Evolutionary conservation across 2,888 invertebrate genomes (phyloP), one percentile per base, ranked within the genome.

Genomic region (Amiota minor): DNA sequence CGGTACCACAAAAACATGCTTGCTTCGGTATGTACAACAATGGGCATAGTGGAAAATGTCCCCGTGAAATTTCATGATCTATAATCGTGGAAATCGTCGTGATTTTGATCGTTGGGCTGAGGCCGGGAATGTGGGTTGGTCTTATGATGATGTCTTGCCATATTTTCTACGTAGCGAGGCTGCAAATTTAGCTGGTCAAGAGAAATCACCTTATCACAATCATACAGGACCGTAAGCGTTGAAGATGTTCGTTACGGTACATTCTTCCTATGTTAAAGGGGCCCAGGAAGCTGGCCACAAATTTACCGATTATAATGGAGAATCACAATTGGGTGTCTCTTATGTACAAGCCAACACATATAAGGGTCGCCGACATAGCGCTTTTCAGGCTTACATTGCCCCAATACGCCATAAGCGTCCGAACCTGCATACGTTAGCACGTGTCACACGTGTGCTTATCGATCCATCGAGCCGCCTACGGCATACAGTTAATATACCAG

Each of bases 81-180:
- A 95, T 88, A 93, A 95, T 10, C 91, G 96, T 71, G 96, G 96
- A 9, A 92, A 94, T 79, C 92, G 91, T 1, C 89, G 90, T 9
- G 95, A 96, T 84, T 96, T 94, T 89, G 93, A 96, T 82, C 90
- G 91, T 81, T 88, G 96, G 93, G 93, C 92, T 0, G 90, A 89
- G 0, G 91, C 91, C 16, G 95, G 95, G 1, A 95, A 95, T 83
- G 90, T 91, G 6, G 95, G 95, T 61, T 96, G 96, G 96, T 92
- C 94, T 1, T 93, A 93, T 81, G 82, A 90, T 0, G 92, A 93
- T 0, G 92, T 93, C 0, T 78, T 93, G 50, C 91, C 92, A 53
- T 93, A 93, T 82, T 94, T 91, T 79, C 89, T 91, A 73, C 92
- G 93, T 88, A 92, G 93, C 0, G 94, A 94, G 90, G 77, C 77